Evolutionary conservation across 1,140 invertebrate species (phyloP), one percentile per base, ranked within the genome.

Genomic region (Cyrtorhinus lividipennis): DNA sequence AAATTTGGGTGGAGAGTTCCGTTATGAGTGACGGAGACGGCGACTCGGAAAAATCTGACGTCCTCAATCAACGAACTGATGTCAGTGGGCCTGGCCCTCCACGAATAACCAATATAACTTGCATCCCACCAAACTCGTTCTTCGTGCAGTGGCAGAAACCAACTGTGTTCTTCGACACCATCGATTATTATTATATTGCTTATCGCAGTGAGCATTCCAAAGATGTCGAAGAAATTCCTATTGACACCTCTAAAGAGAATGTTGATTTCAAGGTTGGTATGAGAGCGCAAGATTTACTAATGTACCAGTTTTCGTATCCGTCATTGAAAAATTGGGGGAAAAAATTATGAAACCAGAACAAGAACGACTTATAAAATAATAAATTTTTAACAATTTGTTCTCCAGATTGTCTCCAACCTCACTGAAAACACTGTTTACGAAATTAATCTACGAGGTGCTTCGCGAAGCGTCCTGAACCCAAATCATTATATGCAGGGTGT

Each of bases 81-180:
- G 85, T 93, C 27, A 78, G 78, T 56, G 87, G 86, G 2, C 90
- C 91, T 5, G 84, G 81, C 66, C 77, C 88, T 2, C 90, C 91
- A 0, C 73, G 79, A 64, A 85, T 93, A 69, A 73, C 87, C 18
- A 92, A 92, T 73, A 73, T 92, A 18, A 88, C 87, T 12, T 94
- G 91, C 72, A 82, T 88, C 67, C 38, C 79, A 27, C 77, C 84
- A 65, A 85, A 88, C 66, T 82, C 85, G 15, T 78, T 92, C 12
- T 87, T 81, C 70, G 74, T 93, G 23, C 84, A 89, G 67, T 93
- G 90, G 90, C 79, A 83, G 58, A 78, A 85, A 66, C 89, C 89
- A 1, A 73, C 78, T 24, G 77, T 79, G 64, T 88, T 81, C 71
- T 84, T 83, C 73, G 84, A 85, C 69, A 80, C 82, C 2, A 80